These are phyloP conservation scores for Erythrolamprus reginae DNA, from an alignment of 2,113 vertebrate genomes.

Conservation along the genomic window DNA sequence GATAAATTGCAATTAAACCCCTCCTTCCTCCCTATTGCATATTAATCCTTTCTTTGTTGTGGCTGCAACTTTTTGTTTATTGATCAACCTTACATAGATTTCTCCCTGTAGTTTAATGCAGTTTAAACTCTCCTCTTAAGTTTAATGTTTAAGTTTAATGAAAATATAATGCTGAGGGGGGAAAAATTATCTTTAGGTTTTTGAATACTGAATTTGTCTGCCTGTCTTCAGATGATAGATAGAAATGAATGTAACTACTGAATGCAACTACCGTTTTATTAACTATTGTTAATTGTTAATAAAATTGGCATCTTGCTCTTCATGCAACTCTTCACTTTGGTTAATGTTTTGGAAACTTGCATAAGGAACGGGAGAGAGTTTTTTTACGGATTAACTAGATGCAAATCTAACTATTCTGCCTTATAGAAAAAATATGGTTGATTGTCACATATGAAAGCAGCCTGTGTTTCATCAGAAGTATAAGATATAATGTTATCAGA, in stretches of 20 bases:
- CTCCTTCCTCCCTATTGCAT: neutral
- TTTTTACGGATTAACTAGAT: neutral
- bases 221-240: neutral
- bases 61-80: neutral
- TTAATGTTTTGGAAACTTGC: neutral
- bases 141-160: neutral
- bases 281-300: neutral
- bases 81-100: neutral
- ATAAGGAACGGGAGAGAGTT: neutral
- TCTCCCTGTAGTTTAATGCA: neutral
- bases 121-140: too few species aligned
- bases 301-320: conserved; percentile 2
- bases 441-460: neutral
- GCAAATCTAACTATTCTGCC: neutral
- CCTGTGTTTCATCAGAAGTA: neutral
- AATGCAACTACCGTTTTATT: neutral
- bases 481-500: neutral
- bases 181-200: neutral
- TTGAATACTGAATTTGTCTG: neutral
- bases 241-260: neutral
- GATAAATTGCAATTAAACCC: neutral
- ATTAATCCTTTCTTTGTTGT: neutral
- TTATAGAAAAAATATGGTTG: neutral
- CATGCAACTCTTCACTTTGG: neutral
- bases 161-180: neutral